Conservation (phyloP, 2,888 invertebrate genomes). For the Osmoderma eremita region DNA sequence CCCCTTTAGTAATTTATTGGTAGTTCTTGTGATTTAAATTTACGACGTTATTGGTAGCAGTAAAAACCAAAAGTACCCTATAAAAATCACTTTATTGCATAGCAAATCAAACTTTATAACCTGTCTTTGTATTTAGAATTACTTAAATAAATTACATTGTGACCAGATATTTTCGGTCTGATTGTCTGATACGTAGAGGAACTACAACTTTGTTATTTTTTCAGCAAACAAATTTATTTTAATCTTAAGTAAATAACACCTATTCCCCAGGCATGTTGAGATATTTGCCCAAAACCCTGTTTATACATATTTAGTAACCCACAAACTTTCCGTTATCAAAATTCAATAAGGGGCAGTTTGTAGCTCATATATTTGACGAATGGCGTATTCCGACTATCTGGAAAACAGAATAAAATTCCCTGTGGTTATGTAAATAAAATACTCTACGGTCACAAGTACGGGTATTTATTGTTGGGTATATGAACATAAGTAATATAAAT, state of each 20-base stretch:
- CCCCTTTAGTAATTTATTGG: no score
- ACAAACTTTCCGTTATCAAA: slow-evolving; percentile 8
- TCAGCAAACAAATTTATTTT: no score
- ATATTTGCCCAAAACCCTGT: slow-evolving; percentile 19
- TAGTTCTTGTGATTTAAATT: no score
- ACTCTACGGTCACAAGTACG: background rate
- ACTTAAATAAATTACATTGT: no score
- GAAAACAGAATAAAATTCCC: background rate
- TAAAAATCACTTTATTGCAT: no score
- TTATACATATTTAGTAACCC: slow-evolving; percentile 15
- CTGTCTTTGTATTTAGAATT: no score
- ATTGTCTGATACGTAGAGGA: background rate
- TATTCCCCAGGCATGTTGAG: background rate
- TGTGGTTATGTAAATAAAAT: slow-evolving; percentile 13
- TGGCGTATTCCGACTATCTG: background rate
- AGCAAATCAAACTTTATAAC: no score
- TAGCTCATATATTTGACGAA: slow-evolving; percentile 1
- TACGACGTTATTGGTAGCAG: no score
- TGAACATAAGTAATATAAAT: slow-evolving; percentile 25
- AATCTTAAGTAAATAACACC: background rate
- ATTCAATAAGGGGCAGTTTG: slow-evolving; percentile 21
- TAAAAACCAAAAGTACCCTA: no score
- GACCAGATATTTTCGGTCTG: slow-evolving; percentile 3
- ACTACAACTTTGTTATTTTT: no score
- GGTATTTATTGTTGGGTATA: slow-evolving; percentile 1